Base-by-base conservation (phyloP, 2,888 invertebrate genomes). In the Lasioglossum oenotherae region DNA sequence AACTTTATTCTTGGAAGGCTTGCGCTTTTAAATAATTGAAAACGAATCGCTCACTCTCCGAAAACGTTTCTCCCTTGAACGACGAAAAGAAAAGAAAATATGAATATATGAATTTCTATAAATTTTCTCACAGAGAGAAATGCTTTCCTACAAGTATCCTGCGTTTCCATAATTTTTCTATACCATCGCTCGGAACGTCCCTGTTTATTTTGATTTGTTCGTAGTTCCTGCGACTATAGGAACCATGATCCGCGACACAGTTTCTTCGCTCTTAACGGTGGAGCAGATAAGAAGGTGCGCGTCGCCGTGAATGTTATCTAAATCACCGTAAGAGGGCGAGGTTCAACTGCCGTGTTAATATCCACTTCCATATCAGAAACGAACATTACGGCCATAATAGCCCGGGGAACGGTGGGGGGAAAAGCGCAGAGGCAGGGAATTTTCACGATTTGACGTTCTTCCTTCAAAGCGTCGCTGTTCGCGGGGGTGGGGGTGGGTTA, bases 391-490 rank as follows among this genome's bases (percentile, higher is more conserved):
- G 19, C 8, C 35, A 23, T 67, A 67, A 67, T 67, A 23, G 67
- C 35, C 6, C 4, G 16, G 27, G 60, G 14, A 2, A 27, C 4
- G 64, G 31, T 60, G 5, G 60, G 31, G 64, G 1, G 31, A 64
- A 64, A 64, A n/a, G 69, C 3, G 23, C 8, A 1, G 38, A 16
- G 38, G 4, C 23, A 19, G 1, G 3, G 73, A 53, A 73, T 73
- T 81, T 83, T 82, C 57, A 14, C n/a, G 80, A 82, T 74, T 82
- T 35, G 53, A 73, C 72, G 49, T 27, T 38, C 35, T 67, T 57
- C 73, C 74, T 67, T 67, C 12, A n/a, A 67, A 67, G 67, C 16
- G 5, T 23, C 35, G 31, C 2, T 31, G 64, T 67, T 19, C 67
- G 31, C 31, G n/a, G 4, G 14, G 4, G 60, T 27, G 60, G 31